Percentiles rank a stretch among this genome's conserved stretches.
phyloP scores from a whole-genome alignment of 2,113 vertebrate genomes.

The Paramisgurnus dabryanus region DNA sequence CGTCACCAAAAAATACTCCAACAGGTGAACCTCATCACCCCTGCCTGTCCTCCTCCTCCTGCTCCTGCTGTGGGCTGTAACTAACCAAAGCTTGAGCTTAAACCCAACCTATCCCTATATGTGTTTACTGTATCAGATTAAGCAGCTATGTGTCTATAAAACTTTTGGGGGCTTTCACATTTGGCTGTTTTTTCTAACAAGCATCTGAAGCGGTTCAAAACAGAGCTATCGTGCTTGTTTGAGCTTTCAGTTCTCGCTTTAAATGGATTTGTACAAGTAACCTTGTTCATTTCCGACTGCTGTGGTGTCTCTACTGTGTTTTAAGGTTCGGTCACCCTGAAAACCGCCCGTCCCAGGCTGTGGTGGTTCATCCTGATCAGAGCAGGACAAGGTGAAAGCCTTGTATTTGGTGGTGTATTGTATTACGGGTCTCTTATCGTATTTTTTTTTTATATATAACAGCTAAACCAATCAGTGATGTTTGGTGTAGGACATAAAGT shows the following conservation, averaged over 20 bases:
- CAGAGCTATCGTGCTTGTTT: not conserved
- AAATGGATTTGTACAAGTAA: not conserved
- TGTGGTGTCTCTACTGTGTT: constrained; percentile 40
- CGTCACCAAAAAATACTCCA: constrained; percentile 63
- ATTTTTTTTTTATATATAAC: too few relatives aligned
- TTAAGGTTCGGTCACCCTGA: constrained; percentile 57
- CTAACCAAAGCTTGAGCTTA: not conserved
- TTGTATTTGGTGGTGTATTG: too few relatives aligned
- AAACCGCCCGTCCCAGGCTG: constrained; percentile 11
- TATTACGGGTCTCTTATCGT: too few relatives aligned
- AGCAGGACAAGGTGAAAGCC: constrained; percentile 59
- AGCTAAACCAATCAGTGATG: not conserved
- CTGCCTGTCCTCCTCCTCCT: not conserved
- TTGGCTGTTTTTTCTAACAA: not conserved
- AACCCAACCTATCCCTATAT: not conserved
- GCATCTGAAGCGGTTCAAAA: not conserved
- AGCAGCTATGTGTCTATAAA: not conserved
- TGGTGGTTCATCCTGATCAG: constrained; percentile 38
- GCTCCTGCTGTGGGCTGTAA: not conserved
- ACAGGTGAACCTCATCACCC: constrained; percentile 53
- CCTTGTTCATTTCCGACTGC: not conserved
- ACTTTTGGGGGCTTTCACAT: not conserved
- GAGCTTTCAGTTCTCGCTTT: constrained; percentile 4
- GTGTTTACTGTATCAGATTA: too few relatives aligned
- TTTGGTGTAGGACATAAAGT: not conserved